Evolutionary conservation across 2,888 invertebrate species (phyloP), one percentile per base, ranked within the genome.

Genomic region (Cyclophora punctaria): DNA sequence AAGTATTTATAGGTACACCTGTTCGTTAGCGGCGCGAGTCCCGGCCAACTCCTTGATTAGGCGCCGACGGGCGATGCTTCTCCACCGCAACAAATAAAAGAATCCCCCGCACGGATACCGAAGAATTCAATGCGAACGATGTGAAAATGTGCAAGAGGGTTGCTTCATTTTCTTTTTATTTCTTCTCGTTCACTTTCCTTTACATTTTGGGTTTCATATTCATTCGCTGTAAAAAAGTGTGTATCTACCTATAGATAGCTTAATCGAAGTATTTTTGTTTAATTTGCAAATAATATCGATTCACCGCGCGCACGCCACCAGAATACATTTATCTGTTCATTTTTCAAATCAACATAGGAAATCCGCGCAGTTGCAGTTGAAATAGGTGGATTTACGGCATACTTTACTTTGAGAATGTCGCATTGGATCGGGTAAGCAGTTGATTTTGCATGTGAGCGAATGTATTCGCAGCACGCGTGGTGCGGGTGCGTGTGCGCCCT

Each of bases 1-100:
- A 85, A 86, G 84, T 87, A 87, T 87, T 87, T 87, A 87, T 87
- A 84, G 85, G 84, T 86, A 82, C 86, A 88, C 86, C 86, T 88
- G 87, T 85, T 88, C 87, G 87, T 88, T 88, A 88, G 84, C 75
- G 76, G 80, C 80, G 74, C 80, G 72, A 79, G 79, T 75, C 78
- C 76, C 77, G 73, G 87, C 86, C 86, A 88, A 87, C 83, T 88
- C 81, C 85, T 86, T 88, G 87, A 88, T 88, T 88, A 86, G 86
- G 84, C 79, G 84, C 85, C 83, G 74, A 75, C 83, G 84, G 81
- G 80, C 83, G 82, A 79, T 79, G 78, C 81, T 79, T 74, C 78
- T 77, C 74, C 73, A 74, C 79, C 73, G 77, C 78, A 80, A 83
- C 83, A 85, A 86, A 75, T 86, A 86, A 77, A 86, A 84, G 79